A percentile compares a stretch with the other conserved stretches of the same genome.
These are phyloP conservation scores for Cydia pomonella DNA, from an alignment of 1,140 invertebrate species.

Conservation along the genomic window DNA sequence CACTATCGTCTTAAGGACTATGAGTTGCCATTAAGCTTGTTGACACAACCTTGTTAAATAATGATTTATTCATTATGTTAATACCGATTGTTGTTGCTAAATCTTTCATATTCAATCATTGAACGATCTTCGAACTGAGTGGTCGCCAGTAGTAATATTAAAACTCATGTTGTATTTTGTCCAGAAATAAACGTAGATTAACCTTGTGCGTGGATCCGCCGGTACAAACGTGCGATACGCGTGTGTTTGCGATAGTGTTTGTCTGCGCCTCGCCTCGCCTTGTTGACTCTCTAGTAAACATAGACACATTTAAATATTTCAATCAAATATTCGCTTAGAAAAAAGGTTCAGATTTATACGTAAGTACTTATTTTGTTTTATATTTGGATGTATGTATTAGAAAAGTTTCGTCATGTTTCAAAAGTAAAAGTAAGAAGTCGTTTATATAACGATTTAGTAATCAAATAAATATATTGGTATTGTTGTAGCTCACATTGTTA, in stretches of 20 bases:
- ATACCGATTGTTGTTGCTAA: neutral
- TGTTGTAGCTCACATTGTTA: neutral
- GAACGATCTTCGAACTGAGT: neutral
- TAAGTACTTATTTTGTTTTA: neutral
- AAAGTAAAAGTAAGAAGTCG: neutral
- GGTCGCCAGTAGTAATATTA: constrained; percentile 8
- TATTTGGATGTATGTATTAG: too few species aligned
- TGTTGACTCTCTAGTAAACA: constrained; percentile 48
- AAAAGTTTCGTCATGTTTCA: too few species aligned
- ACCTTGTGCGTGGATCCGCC: constrained; percentile 50
- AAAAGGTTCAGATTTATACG: neutral
- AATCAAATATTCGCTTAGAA: neutral
- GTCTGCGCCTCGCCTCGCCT: constrained; percentile 53
- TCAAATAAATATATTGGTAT: neutral
- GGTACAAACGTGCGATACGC: constrained; percentile 54
- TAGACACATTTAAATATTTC: constrained; percentile 20
- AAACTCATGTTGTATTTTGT: constrained; percentile 33
- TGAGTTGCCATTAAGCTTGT: neutral
- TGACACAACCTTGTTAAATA: neutral
- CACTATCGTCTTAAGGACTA: too few species aligned
- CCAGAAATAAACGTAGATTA: constrained; percentile 39
- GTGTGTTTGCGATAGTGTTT: constrained; percentile 56
- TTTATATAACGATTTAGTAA: too few species aligned
- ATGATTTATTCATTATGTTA: constrained; percentile 28
- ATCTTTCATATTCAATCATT: constrained; percentile 15